Percentiles rank a stretch among this genome's conserved stretches.
These are phyloP conservation scores for Oncopodura yosiiana DNA, from an alignment of 1,140 invertebrate species.

Conservation along the genomic window DNA sequence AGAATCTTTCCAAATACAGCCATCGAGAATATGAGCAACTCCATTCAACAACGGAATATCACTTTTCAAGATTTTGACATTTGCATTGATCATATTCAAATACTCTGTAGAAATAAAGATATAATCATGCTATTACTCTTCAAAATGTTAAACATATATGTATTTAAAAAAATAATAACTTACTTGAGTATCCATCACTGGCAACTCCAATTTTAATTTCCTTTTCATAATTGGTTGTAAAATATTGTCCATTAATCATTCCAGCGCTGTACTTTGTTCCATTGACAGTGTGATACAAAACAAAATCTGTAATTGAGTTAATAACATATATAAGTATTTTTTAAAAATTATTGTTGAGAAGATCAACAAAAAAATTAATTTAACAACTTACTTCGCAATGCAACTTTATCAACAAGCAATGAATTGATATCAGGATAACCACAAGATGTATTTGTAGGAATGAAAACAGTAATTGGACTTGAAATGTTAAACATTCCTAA, in stretches of 20 bases:
- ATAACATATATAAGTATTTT: slow-evolving; percentile 3
- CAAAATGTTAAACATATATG: background rate
- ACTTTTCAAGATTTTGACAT: slow-evolving; percentile 36
- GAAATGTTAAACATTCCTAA: background rate
- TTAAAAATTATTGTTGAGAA: slow-evolving; percentile 12
- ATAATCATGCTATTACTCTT: too few species aligned
- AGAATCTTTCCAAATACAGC: slow-evolving; percentile 4
- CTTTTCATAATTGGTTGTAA: slow-evolving; percentile 27
- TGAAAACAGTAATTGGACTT: slow-evolving; percentile 23
- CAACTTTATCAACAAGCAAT: background rate
- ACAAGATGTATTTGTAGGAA: slow-evolving; percentile 15
- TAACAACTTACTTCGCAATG: slow-evolving; percentile 2
- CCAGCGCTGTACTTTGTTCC: slow-evolving; percentile 31
- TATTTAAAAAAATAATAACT: background rate
- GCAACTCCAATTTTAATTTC: slow-evolving; percentile 26
- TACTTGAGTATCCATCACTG: slow-evolving; percentile 28
- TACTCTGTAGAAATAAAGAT: slow-evolving; percentile 27
- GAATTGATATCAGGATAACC: background rate
- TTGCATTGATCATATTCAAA: slow-evolving; percentile 34
- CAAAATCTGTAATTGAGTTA: slow-evolving; percentile 22
- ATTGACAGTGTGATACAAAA: slow-evolving; percentile 32
- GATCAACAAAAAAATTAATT: background rate
- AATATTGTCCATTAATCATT: slow-evolving; percentile 22
- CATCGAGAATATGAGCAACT: slow-evolving; percentile 37
- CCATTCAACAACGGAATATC: slow-evolving; percentile 37